Percentiles rank a stretch among this genome's conserved stretches.
Conservation (phyloP, 2,797 vertebrate genomes). For the Numenius phaeopus region DNA sequence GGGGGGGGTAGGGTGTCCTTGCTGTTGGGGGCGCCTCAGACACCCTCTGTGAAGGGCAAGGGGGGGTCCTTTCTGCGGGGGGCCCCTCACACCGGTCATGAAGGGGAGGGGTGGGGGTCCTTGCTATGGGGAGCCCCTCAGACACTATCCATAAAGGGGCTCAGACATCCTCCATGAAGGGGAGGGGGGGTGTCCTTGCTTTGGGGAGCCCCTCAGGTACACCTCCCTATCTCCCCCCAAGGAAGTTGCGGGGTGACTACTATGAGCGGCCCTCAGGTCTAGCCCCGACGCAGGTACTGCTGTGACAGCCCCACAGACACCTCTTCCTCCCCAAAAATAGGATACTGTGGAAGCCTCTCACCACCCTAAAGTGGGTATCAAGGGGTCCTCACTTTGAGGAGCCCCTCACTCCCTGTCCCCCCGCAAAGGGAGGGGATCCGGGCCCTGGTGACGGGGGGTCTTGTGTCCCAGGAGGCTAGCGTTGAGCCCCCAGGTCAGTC, state of each 20-base stretch:
- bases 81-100: no score
- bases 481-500: rapidly evolving
- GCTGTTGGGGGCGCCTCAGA: no score
- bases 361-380: not conserved
- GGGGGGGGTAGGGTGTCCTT: no score
- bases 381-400: not conserved
- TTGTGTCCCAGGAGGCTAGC: not conserved
- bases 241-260: not conserved
- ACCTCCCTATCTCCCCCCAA: not conserved
- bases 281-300: no score
- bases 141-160: not conserved
- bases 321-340: not conserved
- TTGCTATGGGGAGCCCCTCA: not conserved
- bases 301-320: not conserved
- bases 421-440: rapidly evolving
- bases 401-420: not conserved
- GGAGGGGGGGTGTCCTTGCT: not conserved
- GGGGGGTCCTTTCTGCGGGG: no score
- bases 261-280: not conserved
- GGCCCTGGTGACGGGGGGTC: not conserved
- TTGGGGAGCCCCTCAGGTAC: not conserved
- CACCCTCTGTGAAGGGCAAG: no score
- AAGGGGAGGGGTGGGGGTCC: not conserved
- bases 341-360: not conserved
- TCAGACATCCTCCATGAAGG: not conserved